phyloP scores from a whole-genome alignment of 2,797 vertebrate genomes.

The Esox masquinongy region DNA sequence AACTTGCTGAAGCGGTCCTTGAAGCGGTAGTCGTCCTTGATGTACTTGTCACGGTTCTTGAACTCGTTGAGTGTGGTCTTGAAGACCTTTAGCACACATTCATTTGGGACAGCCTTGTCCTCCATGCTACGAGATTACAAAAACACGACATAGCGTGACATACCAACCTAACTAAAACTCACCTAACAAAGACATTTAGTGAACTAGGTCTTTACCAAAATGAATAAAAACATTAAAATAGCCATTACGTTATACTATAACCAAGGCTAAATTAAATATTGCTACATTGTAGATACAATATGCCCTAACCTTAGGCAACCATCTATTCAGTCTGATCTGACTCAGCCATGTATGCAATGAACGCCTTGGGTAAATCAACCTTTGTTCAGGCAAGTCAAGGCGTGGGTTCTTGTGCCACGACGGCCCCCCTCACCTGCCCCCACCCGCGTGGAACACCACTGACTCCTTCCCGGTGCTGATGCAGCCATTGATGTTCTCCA shows the following conservation, averaged over 20 bases:
- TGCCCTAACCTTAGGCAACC: not conserved
- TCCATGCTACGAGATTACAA: conserved; percentile 65
- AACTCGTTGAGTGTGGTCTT: conserved; percentile 98
- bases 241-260: no score
- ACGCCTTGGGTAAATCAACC: conserved; percentile 2
- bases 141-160: not conserved
- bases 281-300: not conserved
- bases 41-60: conserved; percentile 95
- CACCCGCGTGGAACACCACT: conserved; percentile 93
- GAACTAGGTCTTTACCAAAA: not conserved
- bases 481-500: conserved; percentile 95
- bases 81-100: conserved; percentile 96
- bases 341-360: not conserved
- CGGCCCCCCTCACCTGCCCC: conserved; percentile 82
- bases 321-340: not conserved
- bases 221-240: not conserved
- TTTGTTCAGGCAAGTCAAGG: not conserved
- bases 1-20: conserved; percentile 96
- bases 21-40: conserved; percentile 98
- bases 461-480: conserved; percentile 97
- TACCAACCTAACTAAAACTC: not conserved
- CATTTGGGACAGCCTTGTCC: conserved; percentile 81
- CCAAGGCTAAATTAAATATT: not conserved
- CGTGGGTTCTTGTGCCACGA: not conserved
- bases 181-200: not conserved